Conservation (phyloP, 2,113 vertebrate genomes). For the Zeus faber region DNA sequence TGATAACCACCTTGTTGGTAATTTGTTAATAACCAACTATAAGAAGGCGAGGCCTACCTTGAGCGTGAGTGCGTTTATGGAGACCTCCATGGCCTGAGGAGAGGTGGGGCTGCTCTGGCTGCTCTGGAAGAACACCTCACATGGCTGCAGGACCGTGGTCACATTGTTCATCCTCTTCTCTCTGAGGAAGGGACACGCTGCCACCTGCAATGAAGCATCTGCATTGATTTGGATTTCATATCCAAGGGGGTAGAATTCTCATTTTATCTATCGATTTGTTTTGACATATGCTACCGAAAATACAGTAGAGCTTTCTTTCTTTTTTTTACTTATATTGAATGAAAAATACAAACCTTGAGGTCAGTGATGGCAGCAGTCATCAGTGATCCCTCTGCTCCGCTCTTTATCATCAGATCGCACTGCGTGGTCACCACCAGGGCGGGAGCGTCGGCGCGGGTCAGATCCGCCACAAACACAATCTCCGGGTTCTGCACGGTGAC, state of each 20-base stretch:
- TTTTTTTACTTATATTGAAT: too few species aligned
- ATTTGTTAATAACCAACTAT: too few species aligned
- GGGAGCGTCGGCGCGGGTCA: slow-evolving; percentile 88
- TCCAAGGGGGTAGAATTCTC: too few species aligned
- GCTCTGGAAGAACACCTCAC: slow-evolving; percentile 86
- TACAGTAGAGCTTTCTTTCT: too few species aligned
- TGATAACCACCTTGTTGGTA: too few species aligned
- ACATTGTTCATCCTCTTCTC: slow-evolving; percentile 80
- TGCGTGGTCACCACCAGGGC: slow-evolving; percentile 90
- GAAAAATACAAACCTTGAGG: too few species aligned
- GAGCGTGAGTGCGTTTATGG: slow-evolving; percentile 83
- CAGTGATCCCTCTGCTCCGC: slow-evolving; percentile 65
- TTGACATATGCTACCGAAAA: too few species aligned
- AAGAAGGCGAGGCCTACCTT: slow-evolving; percentile 75
- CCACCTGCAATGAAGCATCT: slow-evolving; percentile 59
- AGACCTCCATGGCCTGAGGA: slow-evolving; percentile 84
- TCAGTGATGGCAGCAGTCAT: slow-evolving; percentile 87
- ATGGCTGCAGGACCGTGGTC: slow-evolving; percentile 91
- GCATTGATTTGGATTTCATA: neutral
- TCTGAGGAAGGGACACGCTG: slow-evolving; percentile 89
- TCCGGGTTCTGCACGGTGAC: slow-evolving; percentile 89
- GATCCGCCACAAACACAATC: slow-evolving; percentile 94
- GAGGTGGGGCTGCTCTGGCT: slow-evolving; percentile 59
- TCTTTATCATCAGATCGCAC: slow-evolving; percentile 85
- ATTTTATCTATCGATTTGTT: too few species aligned